phyloP scores from a whole-genome alignment of 2,797 vertebrate genomes.

The Anisognathus igniventris region DNA sequence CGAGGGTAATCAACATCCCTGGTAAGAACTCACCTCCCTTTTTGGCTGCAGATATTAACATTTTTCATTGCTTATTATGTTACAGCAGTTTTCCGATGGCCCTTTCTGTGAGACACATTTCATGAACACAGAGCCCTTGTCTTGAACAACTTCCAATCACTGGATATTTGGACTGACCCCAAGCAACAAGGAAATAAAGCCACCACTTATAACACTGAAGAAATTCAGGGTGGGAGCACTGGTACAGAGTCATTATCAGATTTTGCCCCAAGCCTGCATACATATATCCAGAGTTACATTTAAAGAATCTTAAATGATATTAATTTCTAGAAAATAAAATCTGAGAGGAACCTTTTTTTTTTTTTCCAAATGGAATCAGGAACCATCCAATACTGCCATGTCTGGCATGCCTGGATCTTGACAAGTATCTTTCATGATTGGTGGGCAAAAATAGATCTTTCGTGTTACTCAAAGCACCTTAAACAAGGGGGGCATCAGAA shows the following conservation, averaged over 20 bases:
- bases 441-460: background rate
- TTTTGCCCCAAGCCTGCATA: background rate
- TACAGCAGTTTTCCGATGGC: background rate
- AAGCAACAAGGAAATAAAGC: background rate
- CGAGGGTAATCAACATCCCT: background rate
- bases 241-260: background rate
- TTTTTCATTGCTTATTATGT: background rate
- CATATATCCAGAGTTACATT: background rate
- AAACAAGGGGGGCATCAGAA: slow-evolving; percentile 55
- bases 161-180: background rate
- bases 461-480: slow-evolving; percentile 29
- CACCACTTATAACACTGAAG: background rate
- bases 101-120: background rate
- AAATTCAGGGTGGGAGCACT: background rate
- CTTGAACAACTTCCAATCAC: background rate
- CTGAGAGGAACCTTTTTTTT: background rate
- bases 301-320: background rate
- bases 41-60: background rate
- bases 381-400: background rate
- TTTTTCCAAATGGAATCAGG: background rate
- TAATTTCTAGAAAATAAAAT: background rate
- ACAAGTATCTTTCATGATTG: background rate
- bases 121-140: background rate
- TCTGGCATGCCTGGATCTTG: background rate
- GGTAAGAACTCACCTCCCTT: background rate